Evolutionary conservation across 1,140 invertebrate species (phyloP), one percentile per base, ranked within the genome.

Genomic region (Drosophila nigromelanica): DNA sequence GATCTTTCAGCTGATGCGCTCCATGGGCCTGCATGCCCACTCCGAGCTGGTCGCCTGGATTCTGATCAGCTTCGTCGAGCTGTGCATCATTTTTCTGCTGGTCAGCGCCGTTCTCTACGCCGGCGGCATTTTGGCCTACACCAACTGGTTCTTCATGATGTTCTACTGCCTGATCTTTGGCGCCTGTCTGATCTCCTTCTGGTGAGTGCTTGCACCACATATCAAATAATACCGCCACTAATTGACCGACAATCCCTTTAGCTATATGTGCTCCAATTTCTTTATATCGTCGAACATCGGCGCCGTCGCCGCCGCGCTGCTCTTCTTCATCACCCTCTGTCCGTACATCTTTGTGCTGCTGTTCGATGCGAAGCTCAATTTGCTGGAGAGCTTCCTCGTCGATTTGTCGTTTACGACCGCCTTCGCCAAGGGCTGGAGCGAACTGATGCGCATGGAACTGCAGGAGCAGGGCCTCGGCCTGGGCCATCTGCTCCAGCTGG

Each of bases 251-350:
- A 4, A 43, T 18, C 2, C 30, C 8, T 92, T 5, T 83, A 95
- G 94, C 75, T 95, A 95, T 85, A 94, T 95, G 94, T 93, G 95
- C 62, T 94, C 94, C 6, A 94, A 94, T 59, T 92, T 95, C 78
- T 95, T 95, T 86, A 92, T 90, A 14, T 93, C 94, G 3, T 94
- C 95, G 1, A 95, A 94, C 78, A 92, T 95, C 64, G 94, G 93
- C 0, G 94, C 94, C 0, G 94, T 95, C 50, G 94, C 93, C 30
- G 92, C 94, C 0, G 93, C 94, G 0, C 90, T 95, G 15, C 90
- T 94, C n/a, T 95, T 95, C 87, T 92, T 95, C 37, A 91, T 94
- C 27, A 93, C 93, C 18, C 94, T 94, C 73, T 94, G 95, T 92
- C 95, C 95, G 0, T 95, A 94, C 68, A 92, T 95, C 21, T 93